A percentile compares a stretch with the other conserved stretches of the same genome.
Evolutionary conservation across 2,113 vertebrate genomes (phyloP).

Genomic region (Hoplias malabaricus): DNA sequence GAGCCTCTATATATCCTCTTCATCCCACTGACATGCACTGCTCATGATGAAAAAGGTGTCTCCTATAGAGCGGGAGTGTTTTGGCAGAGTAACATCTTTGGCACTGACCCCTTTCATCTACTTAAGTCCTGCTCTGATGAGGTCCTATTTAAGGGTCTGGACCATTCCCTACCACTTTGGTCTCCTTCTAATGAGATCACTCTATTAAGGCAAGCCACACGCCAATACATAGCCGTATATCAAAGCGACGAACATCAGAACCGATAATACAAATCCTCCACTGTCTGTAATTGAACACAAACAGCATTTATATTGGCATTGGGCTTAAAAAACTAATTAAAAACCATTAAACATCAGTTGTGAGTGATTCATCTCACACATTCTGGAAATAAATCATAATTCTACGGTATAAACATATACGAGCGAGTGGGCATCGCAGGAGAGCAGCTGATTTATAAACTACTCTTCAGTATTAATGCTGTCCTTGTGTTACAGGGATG

Average conservation of each 20-base stretch:
- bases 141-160: not conserved
- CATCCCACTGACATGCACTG: not conserved
- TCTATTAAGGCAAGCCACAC: not conserved
- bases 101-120: not conserved
- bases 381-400: not conserved
- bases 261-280: conserved; percentile 13
- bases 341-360: not conserved
- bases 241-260: not conserved
- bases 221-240: conserved; percentile 3
- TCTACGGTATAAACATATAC: too few species aligned
- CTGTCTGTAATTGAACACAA: not conserved
- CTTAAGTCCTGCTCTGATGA: conserved; percentile 1
- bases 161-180: not conserved
- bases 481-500: too few species aligned
- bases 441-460: too few species aligned
- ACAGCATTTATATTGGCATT: not conserved
- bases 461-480: too few species aligned
- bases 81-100: not conserved
- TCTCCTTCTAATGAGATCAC: not conserved
- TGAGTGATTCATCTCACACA: not conserved
- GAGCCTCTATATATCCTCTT: not conserved
- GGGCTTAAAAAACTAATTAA: not conserved
- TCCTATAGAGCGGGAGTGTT: not conserved
- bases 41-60: not conserved
- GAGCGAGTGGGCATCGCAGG: too few species aligned